Evolutionary conservation across 2,888 invertebrate genomes (phyloP), one percentile per base, ranked within the genome.

Genomic region (Nephrotoma appendiculata): DNA sequence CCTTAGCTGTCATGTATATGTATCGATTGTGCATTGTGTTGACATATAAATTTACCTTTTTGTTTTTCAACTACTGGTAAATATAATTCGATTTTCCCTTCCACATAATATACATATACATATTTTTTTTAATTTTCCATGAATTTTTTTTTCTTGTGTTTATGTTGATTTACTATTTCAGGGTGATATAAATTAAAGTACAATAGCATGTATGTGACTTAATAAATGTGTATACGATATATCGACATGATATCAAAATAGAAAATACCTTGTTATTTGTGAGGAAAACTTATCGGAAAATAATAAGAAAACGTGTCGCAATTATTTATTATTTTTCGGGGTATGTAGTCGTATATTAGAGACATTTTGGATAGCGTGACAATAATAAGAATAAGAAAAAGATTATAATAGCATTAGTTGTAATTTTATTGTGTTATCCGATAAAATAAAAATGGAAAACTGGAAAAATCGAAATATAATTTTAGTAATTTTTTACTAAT

Each of bases 301-400:
- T 84, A 84, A 84, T 84, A 84, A 84, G 84, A 84, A 84, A 84
- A 84, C 84, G 84, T 84, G 84, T 84, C 84, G 84, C 84, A 84
- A 84, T 84, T 84, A 84, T 84, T 84, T 84, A 84, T 84, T 71
- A 57, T 71, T 71, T 71, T 71, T 71, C 71, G 71, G 71, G 71
- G 31, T 71, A 71, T 42, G n/a, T 84, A 15, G 41, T 42, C 43
- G 84, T 84, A 42, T 42, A 43, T 42, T 84, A 84, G 48, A 31
- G 71, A 71, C 71, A 84, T 84, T 84, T 84, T 84, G 84, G 84
- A 84, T 84, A 84, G 84, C 84, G 84, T 84, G 84, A 84, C 84
- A 84, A n/a, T 42, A 84, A 42, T 42, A 84, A 84, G 43, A 41
- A 84, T 84, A 84, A 84, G 43, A 43, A 43, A 83, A 84, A 84